phyloP scores from a whole-genome alignment of 1,140 invertebrate genomes.

The Ceratoteleas bidentatus region DNA sequence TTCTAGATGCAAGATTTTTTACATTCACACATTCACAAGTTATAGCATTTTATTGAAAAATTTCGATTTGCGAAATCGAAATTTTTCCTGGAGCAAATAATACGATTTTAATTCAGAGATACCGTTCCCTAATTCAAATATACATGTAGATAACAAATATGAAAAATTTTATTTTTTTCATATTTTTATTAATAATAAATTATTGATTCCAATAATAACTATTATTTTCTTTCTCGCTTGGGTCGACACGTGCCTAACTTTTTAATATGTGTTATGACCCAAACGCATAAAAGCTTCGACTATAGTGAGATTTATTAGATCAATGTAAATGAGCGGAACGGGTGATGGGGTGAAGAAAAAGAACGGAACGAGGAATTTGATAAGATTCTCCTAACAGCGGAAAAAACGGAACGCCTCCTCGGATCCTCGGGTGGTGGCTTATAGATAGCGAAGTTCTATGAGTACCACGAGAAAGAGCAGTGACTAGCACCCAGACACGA shows the following conservation, averaged over 20 bases:
- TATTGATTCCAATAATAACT: too few species aligned
- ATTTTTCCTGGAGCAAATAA: too few species aligned
- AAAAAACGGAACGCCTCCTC: conserved; percentile 63
- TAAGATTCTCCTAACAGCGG: conserved; percentile 70
- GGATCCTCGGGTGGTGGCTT: conserved; percentile 38
- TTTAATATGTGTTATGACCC: conserved; percentile 5
- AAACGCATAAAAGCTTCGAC: conserved; percentile 19
- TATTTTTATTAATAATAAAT: too few species aligned
- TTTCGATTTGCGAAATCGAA: too few species aligned
- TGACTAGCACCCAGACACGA: conserved; percentile 64
- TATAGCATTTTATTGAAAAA: too few species aligned
- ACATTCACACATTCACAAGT: too few species aligned
- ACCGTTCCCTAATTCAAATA: too few species aligned
- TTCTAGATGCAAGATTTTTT: too few species aligned
- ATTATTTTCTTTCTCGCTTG: too few species aligned
- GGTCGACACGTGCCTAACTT: neutral
- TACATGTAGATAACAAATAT: too few species aligned
- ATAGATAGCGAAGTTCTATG: conserved; percentile 50
- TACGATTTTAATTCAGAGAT: too few species aligned
- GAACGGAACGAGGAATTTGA: conserved; percentile 40
- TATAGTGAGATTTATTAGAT: conserved; percentile 10
- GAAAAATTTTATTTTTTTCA: too few species aligned
- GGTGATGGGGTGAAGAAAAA: conserved; percentile 44
- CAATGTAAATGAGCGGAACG: conserved; percentile 39
- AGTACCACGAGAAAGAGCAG: conserved; percentile 65